These are phyloP conservation scores for Watsonalla binaria DNA, from an alignment of 2,888 invertebrate species.

Conservation along the genomic window DNA sequence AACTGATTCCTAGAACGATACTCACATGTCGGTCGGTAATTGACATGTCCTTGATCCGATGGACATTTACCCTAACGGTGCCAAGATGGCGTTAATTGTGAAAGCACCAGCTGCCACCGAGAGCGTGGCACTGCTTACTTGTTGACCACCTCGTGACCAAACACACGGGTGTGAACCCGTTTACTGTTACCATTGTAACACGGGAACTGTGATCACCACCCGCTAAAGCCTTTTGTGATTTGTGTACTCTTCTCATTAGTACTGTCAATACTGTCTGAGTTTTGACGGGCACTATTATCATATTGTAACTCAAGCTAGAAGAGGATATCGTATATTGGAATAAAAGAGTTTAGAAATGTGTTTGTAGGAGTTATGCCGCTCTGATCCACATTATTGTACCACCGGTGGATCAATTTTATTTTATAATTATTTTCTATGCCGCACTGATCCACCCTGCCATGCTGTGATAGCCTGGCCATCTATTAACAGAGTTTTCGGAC, in stretches of 20 bases:
- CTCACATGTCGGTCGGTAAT: conserved; percentile 11
- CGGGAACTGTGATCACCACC: not conserved
- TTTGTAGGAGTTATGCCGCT: no score
- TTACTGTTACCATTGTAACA: conserved; percentile 42
- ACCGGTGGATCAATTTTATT: no score
- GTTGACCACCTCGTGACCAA: conserved; percentile 42
- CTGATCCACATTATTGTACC: no score
- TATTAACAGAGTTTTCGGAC: no score
- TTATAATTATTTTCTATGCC: no score
- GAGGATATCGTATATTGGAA: not conserved
- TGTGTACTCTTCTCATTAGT: not conserved
- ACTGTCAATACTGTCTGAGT: not conserved
- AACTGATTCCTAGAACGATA: conserved; percentile 12
- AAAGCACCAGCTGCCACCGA: conserved; percentile 33
- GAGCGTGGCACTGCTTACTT: conserved; percentile 33
- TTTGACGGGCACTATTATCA: not conserved
- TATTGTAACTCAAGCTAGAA: not conserved
- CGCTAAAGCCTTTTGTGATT: not conserved
- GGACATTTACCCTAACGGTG: conserved; percentile 23
- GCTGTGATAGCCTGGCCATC: no score
- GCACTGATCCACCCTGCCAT: no score
- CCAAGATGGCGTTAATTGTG: conserved; percentile 45
- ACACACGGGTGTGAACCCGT: conserved; percentile 39
- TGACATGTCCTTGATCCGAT: not conserved
- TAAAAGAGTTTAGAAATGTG: no score